phyloP scores from a whole-genome alignment of 2,797 vertebrate species.

The Karalla daura region DNA sequence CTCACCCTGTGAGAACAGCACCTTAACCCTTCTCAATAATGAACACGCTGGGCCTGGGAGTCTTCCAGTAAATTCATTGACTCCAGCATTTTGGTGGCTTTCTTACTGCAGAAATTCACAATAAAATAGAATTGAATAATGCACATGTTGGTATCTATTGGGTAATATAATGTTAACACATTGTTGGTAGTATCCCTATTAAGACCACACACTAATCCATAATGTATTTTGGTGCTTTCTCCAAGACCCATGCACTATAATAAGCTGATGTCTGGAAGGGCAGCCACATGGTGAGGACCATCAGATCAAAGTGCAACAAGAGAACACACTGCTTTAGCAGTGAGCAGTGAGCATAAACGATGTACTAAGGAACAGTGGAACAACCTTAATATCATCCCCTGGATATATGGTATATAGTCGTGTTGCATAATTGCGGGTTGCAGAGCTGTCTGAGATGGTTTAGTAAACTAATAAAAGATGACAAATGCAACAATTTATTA shows the following conservation, averaged over 20 bases:
- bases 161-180: not conserved
- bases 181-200: not conserved
- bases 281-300: not conserved
- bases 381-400: not conserved
- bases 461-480: no score
- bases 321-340: not conserved
- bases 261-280: not conserved
- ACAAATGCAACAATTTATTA: no score
- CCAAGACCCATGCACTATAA: not conserved
- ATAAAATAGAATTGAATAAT: not conserved
- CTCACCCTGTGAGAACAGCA: slow-evolving; percentile 13
- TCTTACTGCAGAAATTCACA: not conserved
- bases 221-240: not conserved
- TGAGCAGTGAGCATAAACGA: no score
- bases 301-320: not conserved
- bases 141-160: not conserved
- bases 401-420: not conserved
- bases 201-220: slow-evolving; percentile 11
- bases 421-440: no score
- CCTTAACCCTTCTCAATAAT: not conserved
- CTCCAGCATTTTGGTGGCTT: no score
- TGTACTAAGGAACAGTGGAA: not conserved
- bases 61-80: not conserved
- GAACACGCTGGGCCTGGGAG: not conserved
- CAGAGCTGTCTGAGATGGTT: no score